Evolutionary conservation across 2,113 vertebrate genomes (phyloP), one percentile per base, ranked within the genome.

Genomic region (mouse (Mus musculus)): DNA sequence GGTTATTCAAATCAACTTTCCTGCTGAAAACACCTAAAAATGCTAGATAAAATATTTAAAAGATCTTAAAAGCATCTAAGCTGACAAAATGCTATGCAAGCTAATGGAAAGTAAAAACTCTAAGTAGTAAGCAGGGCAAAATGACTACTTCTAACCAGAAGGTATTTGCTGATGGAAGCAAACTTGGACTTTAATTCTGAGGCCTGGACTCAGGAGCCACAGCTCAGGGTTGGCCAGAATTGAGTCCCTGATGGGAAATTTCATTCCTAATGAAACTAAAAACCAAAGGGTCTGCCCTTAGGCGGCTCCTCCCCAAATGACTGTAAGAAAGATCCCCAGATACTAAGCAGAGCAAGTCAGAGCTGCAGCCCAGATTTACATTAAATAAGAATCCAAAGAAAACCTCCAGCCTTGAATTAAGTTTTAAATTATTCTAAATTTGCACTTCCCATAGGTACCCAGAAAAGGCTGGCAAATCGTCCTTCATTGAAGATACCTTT

Each of bases 1-100:
- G 54, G 20, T 96, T 92, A 86, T 94, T 94, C 89, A 59, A 97
- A 95, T 94, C 75, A 95, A 86, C 71, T 90, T 95, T 96, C 80
- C 46, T 94, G 88, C 65, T 93, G 84, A 96, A 97, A 96, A 95
- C 84, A 92, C 91, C 75, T 89, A 94, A 97, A 96, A 96, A 90
- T 77, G 28, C 65, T 95, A 17, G 67, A 92, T 93, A 85, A 97
- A 95, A 95, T 93, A 96, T 94, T 95, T 88, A 92, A 93, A 96
- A 93, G 56, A 94, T 89, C 63, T 96, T 95, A 91, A 96, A 96
- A 95, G 78, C 75, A 88, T 90, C 88, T 93, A 95, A 96, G 16
- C 76, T 92, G 96, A 90, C 80, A 89, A 96, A 71, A 95, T 91
- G 91, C 33, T 82, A 91, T 75, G 36, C 30, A 88, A 90, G 93